Conservation (phyloP, 2,888 invertebrate species). For the Poecilobothrus nobilitatus region DNA sequence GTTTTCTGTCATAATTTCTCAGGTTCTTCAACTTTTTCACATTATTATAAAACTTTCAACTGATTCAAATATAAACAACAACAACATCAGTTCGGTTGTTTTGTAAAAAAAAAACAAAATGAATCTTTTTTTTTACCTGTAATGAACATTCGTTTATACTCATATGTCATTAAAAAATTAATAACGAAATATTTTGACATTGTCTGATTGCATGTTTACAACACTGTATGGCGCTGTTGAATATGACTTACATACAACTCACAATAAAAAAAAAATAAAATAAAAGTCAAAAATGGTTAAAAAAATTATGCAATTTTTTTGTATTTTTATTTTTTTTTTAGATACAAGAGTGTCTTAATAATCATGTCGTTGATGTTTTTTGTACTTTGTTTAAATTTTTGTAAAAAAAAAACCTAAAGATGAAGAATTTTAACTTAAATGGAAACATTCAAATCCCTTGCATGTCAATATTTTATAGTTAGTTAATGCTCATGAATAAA, state of each 20-base stretch:
- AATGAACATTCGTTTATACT: too few relatives aligned
- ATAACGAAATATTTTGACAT: slow-evolving; percentile 1
- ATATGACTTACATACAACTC: too few relatives aligned
- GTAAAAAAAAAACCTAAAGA: not conserved
- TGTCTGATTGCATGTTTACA: slow-evolving; percentile 1
- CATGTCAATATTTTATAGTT: not conserved
- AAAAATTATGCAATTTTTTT: not conserved
- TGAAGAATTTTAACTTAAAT: too few relatives aligned
- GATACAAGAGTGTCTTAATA: not conserved
- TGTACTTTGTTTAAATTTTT: not conserved
- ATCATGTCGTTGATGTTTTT: not conserved
- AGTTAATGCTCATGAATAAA: not conserved
- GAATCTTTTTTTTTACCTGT: too few relatives aligned
- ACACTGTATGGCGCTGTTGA: not conserved
- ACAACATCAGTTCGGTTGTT: too few relatives aligned
- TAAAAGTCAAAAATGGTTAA: not conserved
- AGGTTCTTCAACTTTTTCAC: too few relatives aligned
- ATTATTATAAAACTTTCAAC: too few relatives aligned
- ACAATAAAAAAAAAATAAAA: not conserved
- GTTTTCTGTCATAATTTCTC: too few relatives aligned
- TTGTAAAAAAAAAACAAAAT: too few relatives aligned
- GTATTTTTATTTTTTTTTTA: too few relatives aligned
- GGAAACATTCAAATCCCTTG: not conserved
- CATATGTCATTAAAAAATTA: not conserved
- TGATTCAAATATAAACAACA: too few relatives aligned